Conservation (phyloP, 2,113 vertebrate genomes). For the Etheostoma spectabile region DNA sequence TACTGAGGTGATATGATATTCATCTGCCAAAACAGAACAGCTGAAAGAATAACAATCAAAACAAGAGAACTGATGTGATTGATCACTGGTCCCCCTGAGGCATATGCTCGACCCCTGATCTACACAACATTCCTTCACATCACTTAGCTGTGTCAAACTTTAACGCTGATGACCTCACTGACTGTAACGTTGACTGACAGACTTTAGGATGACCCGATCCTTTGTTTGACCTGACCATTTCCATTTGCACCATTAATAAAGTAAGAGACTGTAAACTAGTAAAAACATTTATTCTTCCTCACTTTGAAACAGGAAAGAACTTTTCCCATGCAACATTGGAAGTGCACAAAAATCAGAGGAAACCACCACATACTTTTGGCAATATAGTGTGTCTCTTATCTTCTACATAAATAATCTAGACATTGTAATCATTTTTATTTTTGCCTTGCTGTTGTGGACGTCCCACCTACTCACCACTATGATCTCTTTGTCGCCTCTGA, state of each 20-base stretch:
- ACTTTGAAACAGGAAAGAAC: background rate
- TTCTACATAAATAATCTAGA: background rate
- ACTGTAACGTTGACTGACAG: background rate
- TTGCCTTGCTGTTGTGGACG: background rate
- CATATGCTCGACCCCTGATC: slow-evolving; percentile 1
- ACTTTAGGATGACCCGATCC: background rate
- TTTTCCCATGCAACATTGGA: background rate
- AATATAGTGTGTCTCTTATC: background rate
- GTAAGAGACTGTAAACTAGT: too few species aligned
- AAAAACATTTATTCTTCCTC: background rate
- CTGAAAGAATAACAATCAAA: background rate
- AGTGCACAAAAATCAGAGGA: background rate
- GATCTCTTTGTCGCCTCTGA: slow-evolving; percentile 85
- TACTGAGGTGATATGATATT: background rate
- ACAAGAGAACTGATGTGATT: background rate
- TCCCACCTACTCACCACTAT: slow-evolving; percentile 83
- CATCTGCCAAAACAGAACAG: background rate
- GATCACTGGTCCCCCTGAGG: background rate
- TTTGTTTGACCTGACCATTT: background rate
- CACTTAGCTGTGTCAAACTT: background rate
- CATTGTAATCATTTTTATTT: background rate
- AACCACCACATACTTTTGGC: background rate
- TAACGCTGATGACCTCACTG: background rate
- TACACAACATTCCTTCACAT: slow-evolving; percentile 14
- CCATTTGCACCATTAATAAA: background rate